Evolutionary conservation across 2,113 vertebrate species (phyloP), one percentile per base, ranked within the genome.

Genomic region (Corythornis vintsioides): DNA sequence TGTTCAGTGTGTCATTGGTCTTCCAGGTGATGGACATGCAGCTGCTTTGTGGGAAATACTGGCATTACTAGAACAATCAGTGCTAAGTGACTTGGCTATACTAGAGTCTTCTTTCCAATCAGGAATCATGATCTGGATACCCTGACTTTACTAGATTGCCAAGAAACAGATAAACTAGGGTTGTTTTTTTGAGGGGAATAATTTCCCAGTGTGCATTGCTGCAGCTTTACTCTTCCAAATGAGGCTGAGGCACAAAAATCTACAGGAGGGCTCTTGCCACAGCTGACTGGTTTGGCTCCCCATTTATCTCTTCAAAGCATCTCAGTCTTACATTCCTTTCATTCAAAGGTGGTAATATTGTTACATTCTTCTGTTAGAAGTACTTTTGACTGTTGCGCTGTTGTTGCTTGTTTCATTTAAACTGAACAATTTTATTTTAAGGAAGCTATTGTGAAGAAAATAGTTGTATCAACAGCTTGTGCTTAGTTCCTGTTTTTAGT

Each of bases 211-310:
- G 6, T 38, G 50, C 19, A 2, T 22, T 47, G 21, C 40, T 13
- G 45, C 33, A 56, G 53, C 25, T 67, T 67, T 29, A 4, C 31
- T 48, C 42, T 48, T 48, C 7, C 5, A 6, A 45, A 8, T 2
- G 13, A 14, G 28, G 16, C 42, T 15, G 76, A 45, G 35, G 22
- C 26, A 4, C 45, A 5, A 21, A 9, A 25, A 40, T n/a, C 35
- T 12, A 3, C 0, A 0, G 6, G 5, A 5, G 31, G 56, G 43
- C 42, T 66, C 25, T 29, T 40, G 14, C 38, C 15, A 10, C n/a
- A 15, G 3, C 4, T 25, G 20, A 2, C n/a, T 75, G 45, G 7
- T 10, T 77, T 69, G 64, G 38, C 56, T 57, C 22, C 38, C 40
- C 38, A 13, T 47, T 31, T 59, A 3, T n/a, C 53, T 11, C 31